Evolutionary conservation across 2,113 vertebrate genomes (phyloP).

Genomic region (Okapia johnstoni): DNA sequence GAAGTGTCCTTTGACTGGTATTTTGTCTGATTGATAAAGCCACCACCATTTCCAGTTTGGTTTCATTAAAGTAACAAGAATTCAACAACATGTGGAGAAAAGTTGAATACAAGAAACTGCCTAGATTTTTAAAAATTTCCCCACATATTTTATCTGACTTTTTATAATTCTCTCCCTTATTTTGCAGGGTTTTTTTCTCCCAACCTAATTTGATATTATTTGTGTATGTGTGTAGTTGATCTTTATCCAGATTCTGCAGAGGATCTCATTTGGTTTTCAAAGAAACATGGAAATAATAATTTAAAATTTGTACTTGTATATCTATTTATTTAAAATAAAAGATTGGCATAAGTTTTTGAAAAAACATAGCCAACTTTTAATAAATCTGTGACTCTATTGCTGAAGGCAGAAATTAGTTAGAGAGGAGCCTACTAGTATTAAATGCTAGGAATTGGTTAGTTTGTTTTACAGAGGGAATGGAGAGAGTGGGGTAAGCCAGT

Average conservation of each 20-base stretch:
- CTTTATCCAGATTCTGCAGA: background rate
- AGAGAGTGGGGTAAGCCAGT: background rate
- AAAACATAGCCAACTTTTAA: background rate
- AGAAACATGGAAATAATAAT: slow-evolving; percentile 5
- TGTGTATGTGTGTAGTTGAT: background rate
- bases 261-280: background rate
- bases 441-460: background rate
- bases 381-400: background rate
- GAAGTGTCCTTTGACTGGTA: background rate
- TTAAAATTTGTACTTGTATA: background rate
- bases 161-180: background rate
- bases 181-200: background rate
- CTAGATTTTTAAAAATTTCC: background rate
- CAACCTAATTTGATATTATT: background rate
- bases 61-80: slow-evolving; percentile 26
- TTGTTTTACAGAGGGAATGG: background rate
- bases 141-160: background rate
- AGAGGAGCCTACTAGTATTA: background rate
- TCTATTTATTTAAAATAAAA: background rate
- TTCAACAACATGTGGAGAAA: background rate
- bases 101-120: background rate
- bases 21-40: background rate
- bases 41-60: background rate
- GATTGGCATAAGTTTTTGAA: background rate
- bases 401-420: background rate